phyloP scores from a whole-genome alignment of 2,113 vertebrate genomes.

The Oreochromis spilurus region DNA sequence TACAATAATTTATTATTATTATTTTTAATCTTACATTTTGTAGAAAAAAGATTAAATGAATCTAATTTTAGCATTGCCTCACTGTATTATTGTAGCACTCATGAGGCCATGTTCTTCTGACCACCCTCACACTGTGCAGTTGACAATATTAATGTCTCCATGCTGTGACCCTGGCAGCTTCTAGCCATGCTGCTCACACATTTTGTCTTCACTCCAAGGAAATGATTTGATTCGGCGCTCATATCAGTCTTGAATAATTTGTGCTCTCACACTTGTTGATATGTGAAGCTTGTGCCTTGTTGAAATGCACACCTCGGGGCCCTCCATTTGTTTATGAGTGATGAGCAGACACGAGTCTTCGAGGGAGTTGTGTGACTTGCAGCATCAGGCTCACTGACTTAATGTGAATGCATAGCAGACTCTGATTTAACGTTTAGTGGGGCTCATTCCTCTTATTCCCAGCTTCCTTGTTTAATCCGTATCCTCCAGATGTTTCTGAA shows the following conservation, averaged over 20 bases:
- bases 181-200: neutral
- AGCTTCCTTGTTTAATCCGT: neutral
- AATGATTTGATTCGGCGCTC: constrained; percentile 30
- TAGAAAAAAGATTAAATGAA: neutral
- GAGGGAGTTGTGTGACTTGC: constrained; percentile 8
- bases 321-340: constrained; percentile 21
- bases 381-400: constrained; percentile 20
- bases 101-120: constrained; percentile 1
- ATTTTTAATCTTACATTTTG: neutral
- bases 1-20: neutral
- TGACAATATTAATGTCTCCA: constrained; percentile 25
- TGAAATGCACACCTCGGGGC: constrained; percentile 15
- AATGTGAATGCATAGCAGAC: constrained; percentile 16
- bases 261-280: constrained; percentile 8
- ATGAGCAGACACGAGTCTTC: neutral
- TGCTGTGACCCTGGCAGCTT: constrained; percentile 17
- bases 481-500: neutral
- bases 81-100: neutral
- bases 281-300: neutral
- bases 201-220: neutral
- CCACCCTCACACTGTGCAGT: constrained; percentile 4
- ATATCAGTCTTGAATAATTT: constrained; percentile 40
- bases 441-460: neutral
- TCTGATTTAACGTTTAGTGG: constrained; percentile 4
- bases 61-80: neutral